Percentiles rank a stretch among this genome's conserved stretches.
Conservation (phyloP, 2,888 invertebrate species). For the Magallana nippona region DNA sequence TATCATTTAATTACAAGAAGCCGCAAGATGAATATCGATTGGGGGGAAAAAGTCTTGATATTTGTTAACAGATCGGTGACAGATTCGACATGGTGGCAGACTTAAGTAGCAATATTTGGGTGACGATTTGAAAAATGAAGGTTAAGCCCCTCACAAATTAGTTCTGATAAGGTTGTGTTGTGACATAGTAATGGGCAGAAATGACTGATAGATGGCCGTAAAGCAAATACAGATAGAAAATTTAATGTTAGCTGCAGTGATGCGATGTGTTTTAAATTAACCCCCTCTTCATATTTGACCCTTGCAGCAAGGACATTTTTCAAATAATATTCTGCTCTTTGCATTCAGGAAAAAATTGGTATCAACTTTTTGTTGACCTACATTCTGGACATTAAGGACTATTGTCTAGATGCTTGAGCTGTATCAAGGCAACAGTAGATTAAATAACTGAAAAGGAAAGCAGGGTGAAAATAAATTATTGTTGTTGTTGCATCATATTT, state of each 20-base stretch:
- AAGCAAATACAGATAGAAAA: constrained; percentile 21
- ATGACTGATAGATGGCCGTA: constrained; percentile 29
- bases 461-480: neutral
- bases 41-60: neutral
- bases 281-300: neutral
- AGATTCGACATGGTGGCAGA: constrained; percentile 28
- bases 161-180: constrained; percentile 21
- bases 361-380: constrained; percentile 10
- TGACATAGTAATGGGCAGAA: constrained; percentile 29
- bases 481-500: neutral
- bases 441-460: neutral
- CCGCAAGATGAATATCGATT: constrained; percentile 25
- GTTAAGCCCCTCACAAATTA: constrained; percentile 25
- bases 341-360: neutral
- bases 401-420: neutral
- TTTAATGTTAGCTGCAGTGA: neutral
- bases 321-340: neutral
- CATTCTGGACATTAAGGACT: neutral
- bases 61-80: constrained; percentile 28
- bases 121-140: constrained; percentile 35
- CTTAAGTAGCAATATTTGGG: constrained; percentile 33
- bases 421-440: neutral
- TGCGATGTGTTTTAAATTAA: constrained; percentile 23
- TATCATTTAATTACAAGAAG: constrained; percentile 35
- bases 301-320: constrained; percentile 23